Percentiles rank a stretch among this genome's conserved stretches.
Evolutionary conservation across 2,113 vertebrate species (phyloP).

Genomic region (Chitala chitala): DNA sequence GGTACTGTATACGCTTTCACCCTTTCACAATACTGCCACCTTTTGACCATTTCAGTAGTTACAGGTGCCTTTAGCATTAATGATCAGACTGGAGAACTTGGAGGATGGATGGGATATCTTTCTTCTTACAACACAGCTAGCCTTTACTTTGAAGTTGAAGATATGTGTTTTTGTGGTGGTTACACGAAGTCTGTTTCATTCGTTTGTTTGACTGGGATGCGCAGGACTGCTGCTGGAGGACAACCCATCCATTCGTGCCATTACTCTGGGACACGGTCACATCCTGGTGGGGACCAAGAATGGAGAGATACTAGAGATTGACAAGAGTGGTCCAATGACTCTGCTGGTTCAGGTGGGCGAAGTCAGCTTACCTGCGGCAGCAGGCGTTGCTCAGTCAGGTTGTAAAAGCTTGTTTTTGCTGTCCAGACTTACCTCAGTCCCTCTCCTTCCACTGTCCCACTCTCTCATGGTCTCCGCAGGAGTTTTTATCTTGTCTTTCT

Average conservation of each 20-base stretch:
- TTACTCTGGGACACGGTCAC: conserved; percentile 90
- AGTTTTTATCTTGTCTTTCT: not conserved
- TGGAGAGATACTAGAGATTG: conserved; percentile 93
- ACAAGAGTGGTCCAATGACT: conserved; percentile 91
- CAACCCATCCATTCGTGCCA: conserved; percentile 92
- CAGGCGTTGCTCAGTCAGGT: not conserved
- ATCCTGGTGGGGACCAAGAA: conserved; percentile 96
- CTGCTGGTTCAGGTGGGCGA: conserved; percentile 77
- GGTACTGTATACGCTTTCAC: not conserved
- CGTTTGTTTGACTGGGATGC: not conserved
- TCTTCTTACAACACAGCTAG: not conserved
- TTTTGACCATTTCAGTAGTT: not conserved
- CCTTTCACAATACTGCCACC: conserved; percentile 10
- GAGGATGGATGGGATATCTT: no score
- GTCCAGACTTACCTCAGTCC: no score
- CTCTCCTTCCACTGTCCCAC: no score
- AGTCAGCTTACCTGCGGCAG: not conserved
- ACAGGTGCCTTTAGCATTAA: not conserved
- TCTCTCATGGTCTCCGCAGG: no score
- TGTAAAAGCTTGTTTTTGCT: no score
- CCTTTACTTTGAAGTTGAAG: not conserved
- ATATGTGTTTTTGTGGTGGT: not conserved
- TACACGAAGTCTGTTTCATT: not conserved
- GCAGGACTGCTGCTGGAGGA: conserved; percentile 91
- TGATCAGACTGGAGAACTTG: no score